Conservation (phyloP, 2,113 vertebrate species). For the Notarius quadriscutis region DNA sequence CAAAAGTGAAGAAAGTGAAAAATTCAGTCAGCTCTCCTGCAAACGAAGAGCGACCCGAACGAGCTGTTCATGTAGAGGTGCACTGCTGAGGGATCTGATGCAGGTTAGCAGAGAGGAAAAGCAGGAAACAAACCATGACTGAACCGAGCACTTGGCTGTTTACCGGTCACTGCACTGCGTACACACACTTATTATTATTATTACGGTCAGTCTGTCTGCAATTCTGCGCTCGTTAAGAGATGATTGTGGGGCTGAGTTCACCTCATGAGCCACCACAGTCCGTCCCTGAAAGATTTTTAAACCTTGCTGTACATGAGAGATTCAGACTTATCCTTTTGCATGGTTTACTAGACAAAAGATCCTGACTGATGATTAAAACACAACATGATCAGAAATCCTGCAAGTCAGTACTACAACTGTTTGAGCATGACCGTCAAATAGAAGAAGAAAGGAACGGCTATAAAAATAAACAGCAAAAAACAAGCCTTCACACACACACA, state of each 20-base stretch:
- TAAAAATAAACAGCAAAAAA: conserved; percentile 46
- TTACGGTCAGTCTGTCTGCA: conserved; percentile 15
- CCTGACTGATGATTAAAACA: conserved; percentile 11
- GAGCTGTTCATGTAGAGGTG: conserved; percentile 4
- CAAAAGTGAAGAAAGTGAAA: conserved; percentile 35
- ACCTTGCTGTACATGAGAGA: conserved; percentile 22
- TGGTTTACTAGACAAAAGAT: conserved; percentile 19
- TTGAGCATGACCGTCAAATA: conserved; percentile 38
- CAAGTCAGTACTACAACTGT: conserved; percentile 36
- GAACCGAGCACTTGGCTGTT: conserved; percentile 39
- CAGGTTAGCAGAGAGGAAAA: conserved; percentile 19
- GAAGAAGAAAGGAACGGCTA: conserved; percentile 19
- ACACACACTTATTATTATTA: conserved; percentile 24
- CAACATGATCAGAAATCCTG: conserved; percentile 10
- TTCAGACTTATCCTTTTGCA: conserved; percentile 23
- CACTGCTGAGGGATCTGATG: conserved; percentile 21
- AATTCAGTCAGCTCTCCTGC: not conserved
- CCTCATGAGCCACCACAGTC: conserved; percentile 32
- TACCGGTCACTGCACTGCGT: conserved; percentile 31
- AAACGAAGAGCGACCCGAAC: not conserved
- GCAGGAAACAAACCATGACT: conserved; percentile 16
- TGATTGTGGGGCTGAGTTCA: conserved; percentile 18
- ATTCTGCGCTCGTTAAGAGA: not conserved
- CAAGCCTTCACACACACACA: conserved; percentile 10
- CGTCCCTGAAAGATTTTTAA: conserved; percentile 37